Conservation (phyloP, 2,888 invertebrate genomes). For the Autographa gamma region DNA sequence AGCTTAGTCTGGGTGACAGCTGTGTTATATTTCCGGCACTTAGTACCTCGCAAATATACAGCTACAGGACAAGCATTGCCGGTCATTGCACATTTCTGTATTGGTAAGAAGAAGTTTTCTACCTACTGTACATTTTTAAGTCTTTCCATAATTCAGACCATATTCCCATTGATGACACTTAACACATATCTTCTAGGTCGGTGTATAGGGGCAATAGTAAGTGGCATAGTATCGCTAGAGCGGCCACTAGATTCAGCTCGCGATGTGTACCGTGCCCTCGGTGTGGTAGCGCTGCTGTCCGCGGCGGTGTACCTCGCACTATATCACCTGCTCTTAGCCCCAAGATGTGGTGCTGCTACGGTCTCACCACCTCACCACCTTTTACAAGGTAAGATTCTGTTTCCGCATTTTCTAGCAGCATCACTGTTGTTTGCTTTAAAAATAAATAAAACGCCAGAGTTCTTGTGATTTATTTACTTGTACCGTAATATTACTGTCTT, state of each 20-base stretch:
- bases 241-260: constrained; percentile 79
- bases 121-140: too few relatives aligned
- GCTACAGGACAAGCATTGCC: constrained; percentile 94
- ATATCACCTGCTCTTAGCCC: constrained; percentile 93
- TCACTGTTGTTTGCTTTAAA: background rate
- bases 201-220: constrained; percentile 92
- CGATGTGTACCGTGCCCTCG: constrained; percentile 90
- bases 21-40: constrained; percentile 94
- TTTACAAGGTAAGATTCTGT: constrained; percentile 88
- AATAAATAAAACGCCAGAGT: background rate
- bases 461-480: too few relatives aligned
- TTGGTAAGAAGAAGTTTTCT: constrained; percentile 66
- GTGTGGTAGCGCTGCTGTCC: constrained; percentile 90
- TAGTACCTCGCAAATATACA: constrained; percentile 93
- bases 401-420: background rate
- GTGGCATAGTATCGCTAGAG: constrained; percentile 86
- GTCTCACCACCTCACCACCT: constrained; percentile 90
- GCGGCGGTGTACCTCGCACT: constrained; percentile 92
- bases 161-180: background rate
- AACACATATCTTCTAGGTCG: constrained; percentile 87
- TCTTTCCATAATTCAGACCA: too few relatives aligned
- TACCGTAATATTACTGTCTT: too few relatives aligned
- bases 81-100: constrained; percentile 94
- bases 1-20: constrained; percentile 94
- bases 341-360: constrained; percentile 91